These are phyloP conservation scores for Lepilemur ruficaudatus DNA, from an alignment of 2,797 vertebrate genomes.

Conservation along the genomic window DNA sequence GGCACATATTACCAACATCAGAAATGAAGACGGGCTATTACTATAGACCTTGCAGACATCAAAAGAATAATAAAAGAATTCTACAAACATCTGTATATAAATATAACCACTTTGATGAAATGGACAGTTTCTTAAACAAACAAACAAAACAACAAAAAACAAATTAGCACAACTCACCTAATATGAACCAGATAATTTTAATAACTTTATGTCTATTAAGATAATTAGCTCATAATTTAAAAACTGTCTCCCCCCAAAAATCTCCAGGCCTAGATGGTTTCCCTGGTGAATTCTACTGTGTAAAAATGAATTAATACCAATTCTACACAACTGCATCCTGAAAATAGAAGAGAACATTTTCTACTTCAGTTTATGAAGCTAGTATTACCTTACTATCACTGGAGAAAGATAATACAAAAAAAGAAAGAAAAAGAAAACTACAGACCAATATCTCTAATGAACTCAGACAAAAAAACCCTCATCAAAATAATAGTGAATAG, in stretches of 20 bases:
- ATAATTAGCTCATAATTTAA: slow-evolving; percentile 12
- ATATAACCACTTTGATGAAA: not conserved
- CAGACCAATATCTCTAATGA: not conserved
- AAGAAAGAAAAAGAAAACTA: not conserved
- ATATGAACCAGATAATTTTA: not conserved
- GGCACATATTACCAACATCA: no score
- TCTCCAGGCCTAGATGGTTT: not conserved
- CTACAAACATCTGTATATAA: not conserved
- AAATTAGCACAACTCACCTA: not conserved
- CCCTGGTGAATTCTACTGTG: not conserved
- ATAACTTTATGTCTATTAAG: not conserved
- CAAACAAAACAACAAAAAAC: not conserved
- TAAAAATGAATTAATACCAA: not conserved
- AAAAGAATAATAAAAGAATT: not conserved
- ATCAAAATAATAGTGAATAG: not conserved
- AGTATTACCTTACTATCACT: not conserved
- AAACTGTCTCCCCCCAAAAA: not conserved
- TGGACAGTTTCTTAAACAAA: not conserved
- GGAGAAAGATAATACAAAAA: not conserved
- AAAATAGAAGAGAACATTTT: not conserved
- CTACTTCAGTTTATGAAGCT: not conserved
- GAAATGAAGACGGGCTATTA: no score
- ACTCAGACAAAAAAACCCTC: not conserved
- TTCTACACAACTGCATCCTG: not conserved
- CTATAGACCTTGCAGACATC: no score